Base-by-base conservation (phyloP, 1,140 invertebrate genomes). In the Octopus sinensis region DNA sequence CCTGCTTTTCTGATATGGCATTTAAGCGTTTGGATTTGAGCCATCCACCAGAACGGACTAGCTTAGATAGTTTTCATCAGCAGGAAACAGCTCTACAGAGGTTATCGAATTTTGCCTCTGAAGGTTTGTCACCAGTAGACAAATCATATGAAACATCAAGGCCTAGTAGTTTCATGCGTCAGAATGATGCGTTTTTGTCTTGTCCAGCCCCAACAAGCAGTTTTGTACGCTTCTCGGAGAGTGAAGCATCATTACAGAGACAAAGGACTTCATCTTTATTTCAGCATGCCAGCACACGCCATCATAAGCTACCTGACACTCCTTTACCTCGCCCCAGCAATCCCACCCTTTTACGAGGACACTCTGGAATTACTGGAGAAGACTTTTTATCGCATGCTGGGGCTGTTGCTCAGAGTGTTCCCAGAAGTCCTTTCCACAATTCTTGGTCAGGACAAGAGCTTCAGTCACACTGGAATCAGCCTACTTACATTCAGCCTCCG, bases 401-500 rank as follows among this genome's bases (percentile, higher is more conserved):
- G 6, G 51, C 84, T 71, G 84, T 88, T 71, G 79, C 87, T 9
- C 85, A 87, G 71, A 83, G 86, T 43, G 88, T 89, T 84, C 85
- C 86, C 4, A 84, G 88, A 82, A 87, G 88, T 84, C 86, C 88
- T 17, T 88, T 89, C 80, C 85, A 88, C 76, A 86, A 84, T 78
- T 84, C 88, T 30, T 89, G 88, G 88, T 54, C 88, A 9, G 84
- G 85, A 71, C 88, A 88, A 80, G 88, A 89, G 54, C 86, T 86
- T 7, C 83, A 87, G 17, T 86, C 88, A 5, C 86, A 87, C 81
- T 88, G 87, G 87, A 83, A 81, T 56, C 88, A 89, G 77, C 80
- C 85, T 23, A 85, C 88, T 23, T 89, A 88, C 78, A 81, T 89
- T 54, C 86, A 86, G 81, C 82, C 86, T 4, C 54, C 83, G 7